Evolutionary conservation across 2,888 invertebrate genomes (phyloP), one percentile per base, ranked within the genome.

Genomic region (Chorisops tibialis): DNA sequence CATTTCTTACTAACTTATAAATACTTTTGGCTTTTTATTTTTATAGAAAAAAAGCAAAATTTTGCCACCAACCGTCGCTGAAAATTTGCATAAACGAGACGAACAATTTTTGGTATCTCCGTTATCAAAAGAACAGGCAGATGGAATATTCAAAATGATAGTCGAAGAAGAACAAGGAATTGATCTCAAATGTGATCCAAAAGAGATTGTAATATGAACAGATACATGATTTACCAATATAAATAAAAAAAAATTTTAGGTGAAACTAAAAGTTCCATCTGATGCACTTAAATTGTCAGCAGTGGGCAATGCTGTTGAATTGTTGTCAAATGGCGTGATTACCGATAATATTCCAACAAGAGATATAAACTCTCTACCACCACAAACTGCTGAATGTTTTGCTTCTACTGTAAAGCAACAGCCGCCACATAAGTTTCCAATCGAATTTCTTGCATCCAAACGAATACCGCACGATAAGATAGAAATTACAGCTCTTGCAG

Each of bases 101-200:
- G 58, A 56, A n/a, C 48, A 47, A 4, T 16, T 41, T 12, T 14
- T 19, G 0, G 43, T 50, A 11, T 54, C 60, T n/a, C 45, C 61
- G 3, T 35, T 63, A 5, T 52, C 56, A 37, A 50, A 58, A n/a
- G 61, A 64, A 47, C 39, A 50, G 30, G 54, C 62, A 3, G 64
- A 64, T 50, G 59, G 52, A 41, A 62, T 64, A 5, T 59, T 59
- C 14, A 43, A 56, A 19, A 49, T 54, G 30, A 54, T 64, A 45
- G 59, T 62, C 59, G 19, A 62, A 3, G 59, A 64, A 30, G 22
- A 59, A 14, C 37, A 49, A n/a, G 64, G 62, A 14, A 22, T 64
- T 0, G 38, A 56, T 11, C 50, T 62, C 9, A 59, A 59, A 49
- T 19, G 35, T 18, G 52, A 59, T 30, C 64, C 64, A n/a, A 47